phyloP scores from a whole-genome alignment of 2,113 vertebrate genomes.

The Nyctereutes procyonoides region DNA sequence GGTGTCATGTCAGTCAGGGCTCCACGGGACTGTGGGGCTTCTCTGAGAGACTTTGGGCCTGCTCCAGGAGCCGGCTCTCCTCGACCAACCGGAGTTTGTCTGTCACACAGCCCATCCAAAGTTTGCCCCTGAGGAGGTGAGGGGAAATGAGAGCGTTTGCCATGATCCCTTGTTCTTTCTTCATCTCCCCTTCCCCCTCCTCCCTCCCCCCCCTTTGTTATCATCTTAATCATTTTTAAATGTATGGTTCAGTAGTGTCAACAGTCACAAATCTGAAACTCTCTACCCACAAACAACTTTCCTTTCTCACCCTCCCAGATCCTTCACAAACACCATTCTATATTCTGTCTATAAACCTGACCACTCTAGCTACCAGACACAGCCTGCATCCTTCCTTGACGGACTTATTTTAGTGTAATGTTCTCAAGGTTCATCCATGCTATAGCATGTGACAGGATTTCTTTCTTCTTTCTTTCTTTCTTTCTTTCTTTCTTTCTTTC shows the following conservation, averaged over 20 bases:
- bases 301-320: neutral
- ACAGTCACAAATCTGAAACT: constrained; percentile 5
- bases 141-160: neutral
- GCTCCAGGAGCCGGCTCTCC: neutral
- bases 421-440: neutral
- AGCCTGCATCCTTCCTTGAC: neutral
- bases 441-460: neutral
- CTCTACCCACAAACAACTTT: neutral
- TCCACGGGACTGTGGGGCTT: neutral
- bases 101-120: neutral
- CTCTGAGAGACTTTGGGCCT: neutral
- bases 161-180: neutral
- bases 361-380: neutral
- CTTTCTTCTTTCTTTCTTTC: too few species aligned
- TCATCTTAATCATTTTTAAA: neutral
- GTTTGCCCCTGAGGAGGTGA: neutral
- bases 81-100: neutral
- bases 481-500: too few species aligned
- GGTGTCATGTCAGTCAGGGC: neutral
- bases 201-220: neutral
- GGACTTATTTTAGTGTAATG: neutral
- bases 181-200: neutral
- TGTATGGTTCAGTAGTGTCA: neutral
- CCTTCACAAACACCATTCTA: neutral
- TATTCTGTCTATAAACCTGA: neutral